Conservation (phyloP, 1,140 invertebrate species). For the Gerris buenoi region DNA sequence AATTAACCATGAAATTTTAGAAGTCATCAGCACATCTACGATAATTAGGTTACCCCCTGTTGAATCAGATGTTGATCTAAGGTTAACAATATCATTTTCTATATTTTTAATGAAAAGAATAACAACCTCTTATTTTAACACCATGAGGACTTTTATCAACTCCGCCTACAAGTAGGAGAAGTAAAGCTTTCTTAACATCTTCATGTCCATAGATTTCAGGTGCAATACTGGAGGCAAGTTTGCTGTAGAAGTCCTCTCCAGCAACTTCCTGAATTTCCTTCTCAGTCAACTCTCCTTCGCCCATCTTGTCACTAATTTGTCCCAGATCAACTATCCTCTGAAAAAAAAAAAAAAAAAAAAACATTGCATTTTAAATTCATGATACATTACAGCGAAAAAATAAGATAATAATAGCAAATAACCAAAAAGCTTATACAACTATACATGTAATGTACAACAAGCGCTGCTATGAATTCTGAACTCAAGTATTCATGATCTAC, state of each 20-base stretch:
- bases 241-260: slow-evolving; percentile 82
- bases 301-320: slow-evolving; percentile 48
- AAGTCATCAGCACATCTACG: too few species aligned
- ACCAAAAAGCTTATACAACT: background rate
- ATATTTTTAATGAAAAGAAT: too few species aligned
- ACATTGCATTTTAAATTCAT: too few species aligned
- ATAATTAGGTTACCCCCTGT: too few species aligned
- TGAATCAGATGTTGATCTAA: too few species aligned
- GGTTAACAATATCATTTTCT: too few species aligned
- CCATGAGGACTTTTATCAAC: slow-evolving; percentile 78
- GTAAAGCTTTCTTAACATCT: slow-evolving; percentile 93
- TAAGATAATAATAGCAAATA: background rate
- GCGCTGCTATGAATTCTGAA: too few species aligned
- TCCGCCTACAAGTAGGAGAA: slow-evolving; percentile 87
- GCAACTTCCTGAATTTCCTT: slow-evolving; percentile 60
- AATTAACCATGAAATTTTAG: too few species aligned
- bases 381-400: too few species aligned
- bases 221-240: slow-evolving; percentile 82
- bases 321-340: slow-evolving; percentile 21
- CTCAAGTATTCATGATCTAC: too few species aligned
- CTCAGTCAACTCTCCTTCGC: slow-evolving; percentile 53
- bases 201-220: slow-evolving; percentile 98
- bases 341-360: too few species aligned
- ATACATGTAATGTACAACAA: too few species aligned
- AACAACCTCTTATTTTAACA: slow-evolving; percentile 58